phyloP scores from a whole-genome alignment of 1,140 invertebrate genomes.

The Nephotettix cincticeps region DNA sequence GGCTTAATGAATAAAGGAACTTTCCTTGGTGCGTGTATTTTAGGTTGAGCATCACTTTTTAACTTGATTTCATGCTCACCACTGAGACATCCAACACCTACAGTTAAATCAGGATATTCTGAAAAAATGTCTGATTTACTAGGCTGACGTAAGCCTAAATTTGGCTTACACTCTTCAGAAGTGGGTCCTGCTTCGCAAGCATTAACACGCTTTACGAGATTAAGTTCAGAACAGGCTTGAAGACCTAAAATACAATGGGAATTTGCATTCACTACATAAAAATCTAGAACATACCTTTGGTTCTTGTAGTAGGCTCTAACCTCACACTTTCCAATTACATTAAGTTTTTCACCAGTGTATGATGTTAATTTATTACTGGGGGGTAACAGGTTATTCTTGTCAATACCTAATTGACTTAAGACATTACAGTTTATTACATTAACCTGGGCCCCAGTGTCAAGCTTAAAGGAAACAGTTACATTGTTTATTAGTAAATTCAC shows the following conservation, averaged over 20 bases:
- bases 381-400: too few species aligned
- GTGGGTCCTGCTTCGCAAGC: neutral
- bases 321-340: neutral
- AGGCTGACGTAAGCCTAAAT: too few species aligned
- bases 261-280: neutral
- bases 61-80: neutral
- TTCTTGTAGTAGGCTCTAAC: neutral
- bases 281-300: neutral
- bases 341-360: neutral
- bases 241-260: neutral
- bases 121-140: neutral
- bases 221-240: neutral
- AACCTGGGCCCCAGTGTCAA: neutral
- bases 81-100: neutral
- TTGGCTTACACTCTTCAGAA: neutral
- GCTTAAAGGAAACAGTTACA: neutral
- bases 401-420: neutral
- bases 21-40: neutral
- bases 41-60: neutral
- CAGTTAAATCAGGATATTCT: neutral
- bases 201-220: too few species aligned
- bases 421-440: neutral
- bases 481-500: too few species aligned
- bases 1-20: neutral
- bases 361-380: neutral